Percentiles rank a stretch among this genome's conserved stretches.
Evolutionary conservation across 2,888 invertebrate genomes (phyloP).

Genomic region (Agrotis puta): DNA sequence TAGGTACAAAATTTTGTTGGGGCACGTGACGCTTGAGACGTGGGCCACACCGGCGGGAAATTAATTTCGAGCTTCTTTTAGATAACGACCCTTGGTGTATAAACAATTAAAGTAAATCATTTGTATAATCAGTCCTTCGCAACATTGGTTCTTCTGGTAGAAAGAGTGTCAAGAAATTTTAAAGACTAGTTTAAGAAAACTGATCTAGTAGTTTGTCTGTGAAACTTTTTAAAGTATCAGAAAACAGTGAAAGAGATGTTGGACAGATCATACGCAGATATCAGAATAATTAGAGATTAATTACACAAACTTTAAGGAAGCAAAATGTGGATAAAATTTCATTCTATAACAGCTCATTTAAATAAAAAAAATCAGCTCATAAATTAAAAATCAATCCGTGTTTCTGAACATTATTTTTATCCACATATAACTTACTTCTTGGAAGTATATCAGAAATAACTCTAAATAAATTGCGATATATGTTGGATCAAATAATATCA

Average conservation of each 20-base stretch:
- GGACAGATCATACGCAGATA: too few relatives aligned
- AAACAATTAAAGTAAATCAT: constrained; percentile 52
- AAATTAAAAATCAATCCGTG: too few relatives aligned
- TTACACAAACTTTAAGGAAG: too few relatives aligned
- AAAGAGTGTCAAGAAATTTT: not conserved
- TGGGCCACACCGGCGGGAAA: constrained; percentile 53
- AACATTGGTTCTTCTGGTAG: not conserved
- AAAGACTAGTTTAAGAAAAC: not conserved
- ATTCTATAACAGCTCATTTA: too few relatives aligned
- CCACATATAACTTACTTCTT: too few relatives aligned
- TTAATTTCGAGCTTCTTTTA: constrained; percentile 54
- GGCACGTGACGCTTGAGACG: constrained; percentile 72
- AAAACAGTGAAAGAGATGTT: too few relatives aligned
- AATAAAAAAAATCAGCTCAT: too few relatives aligned
- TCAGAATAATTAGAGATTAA: too few relatives aligned
- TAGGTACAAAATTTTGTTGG: constrained; percentile 69
- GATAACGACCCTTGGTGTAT: constrained; percentile 27
- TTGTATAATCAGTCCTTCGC: constrained; percentile 23
- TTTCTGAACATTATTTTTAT: too few relatives aligned
- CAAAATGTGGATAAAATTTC: too few relatives aligned
- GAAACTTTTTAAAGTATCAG: not conserved
- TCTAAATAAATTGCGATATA: too few relatives aligned
- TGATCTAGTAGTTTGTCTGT: not conserved
- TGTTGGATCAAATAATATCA: not conserved
- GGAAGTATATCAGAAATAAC: too few relatives aligned